phyloP scores from a whole-genome alignment of 2,797 vertebrate species.

The Sebastes minor region DNA sequence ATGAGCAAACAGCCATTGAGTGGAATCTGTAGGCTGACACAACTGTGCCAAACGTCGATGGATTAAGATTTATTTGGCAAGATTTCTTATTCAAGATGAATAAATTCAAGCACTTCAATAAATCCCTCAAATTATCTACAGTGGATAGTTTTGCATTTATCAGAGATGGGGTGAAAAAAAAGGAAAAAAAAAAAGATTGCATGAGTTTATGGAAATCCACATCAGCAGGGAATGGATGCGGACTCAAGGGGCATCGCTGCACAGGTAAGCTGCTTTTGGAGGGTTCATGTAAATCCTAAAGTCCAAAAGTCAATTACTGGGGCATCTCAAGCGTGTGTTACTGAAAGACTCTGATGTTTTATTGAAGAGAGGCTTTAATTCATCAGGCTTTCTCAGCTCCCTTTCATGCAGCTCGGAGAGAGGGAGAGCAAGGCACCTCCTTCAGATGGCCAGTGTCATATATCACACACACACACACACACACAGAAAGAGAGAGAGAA shows the following conservation, averaged over 20 bases:
- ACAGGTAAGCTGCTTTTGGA: constrained; percentile 85
- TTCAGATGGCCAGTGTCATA: constrained; percentile 83
- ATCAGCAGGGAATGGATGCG: constrained; percentile 69
- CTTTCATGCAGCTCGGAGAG: constrained; percentile 82
- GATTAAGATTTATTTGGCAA: constrained; percentile 63
- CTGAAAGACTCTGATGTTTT: constrained; percentile 88
- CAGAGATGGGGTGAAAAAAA: constrained; percentile 32
- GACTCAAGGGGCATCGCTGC: constrained; percentile 80
- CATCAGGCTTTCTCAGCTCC: constrained; percentile 77
- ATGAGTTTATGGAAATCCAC: constrained; percentile 79
- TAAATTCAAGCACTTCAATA: constrained; percentile 70
- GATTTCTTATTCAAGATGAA: constrained; percentile 72
- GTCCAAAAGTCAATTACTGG: constrained; percentile 88
- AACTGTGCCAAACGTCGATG: constrained; percentile 41
- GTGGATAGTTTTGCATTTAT: constrained; percentile 74
- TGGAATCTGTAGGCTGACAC: constrained; percentile 32
- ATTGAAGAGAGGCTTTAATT: constrained; percentile 88
- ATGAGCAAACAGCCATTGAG: constrained; percentile 23
- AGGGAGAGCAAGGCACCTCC: constrained; percentile 78
- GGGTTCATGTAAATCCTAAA: constrained; percentile 86
- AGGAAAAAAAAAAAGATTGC: constrained; percentile 35
- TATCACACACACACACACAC: constrained; percentile 58
- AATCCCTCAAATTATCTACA: constrained; percentile 80
- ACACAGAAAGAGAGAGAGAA: constrained; percentile 44
- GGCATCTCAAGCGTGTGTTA: constrained; percentile 86